Evolutionary conservation across 2,797 vertebrate genomes (phyloP).

Genomic region (Characodon lateralis): DNA sequence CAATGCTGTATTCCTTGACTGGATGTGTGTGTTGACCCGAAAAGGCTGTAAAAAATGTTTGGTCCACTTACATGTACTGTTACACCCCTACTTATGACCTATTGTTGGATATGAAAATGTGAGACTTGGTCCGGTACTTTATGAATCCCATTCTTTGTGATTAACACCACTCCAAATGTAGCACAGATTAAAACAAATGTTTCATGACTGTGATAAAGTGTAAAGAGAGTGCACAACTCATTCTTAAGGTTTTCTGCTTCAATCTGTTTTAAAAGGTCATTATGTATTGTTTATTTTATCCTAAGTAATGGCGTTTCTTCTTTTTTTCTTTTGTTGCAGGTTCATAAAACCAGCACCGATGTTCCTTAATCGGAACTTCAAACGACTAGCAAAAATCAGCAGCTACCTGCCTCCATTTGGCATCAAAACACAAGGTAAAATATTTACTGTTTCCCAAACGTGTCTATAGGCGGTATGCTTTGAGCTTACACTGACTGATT

Average conservation of each 20-base stretch:
- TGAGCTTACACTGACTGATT: neutral
- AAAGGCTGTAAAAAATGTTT: no score
- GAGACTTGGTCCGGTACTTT: neutral
- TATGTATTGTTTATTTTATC: neutral
- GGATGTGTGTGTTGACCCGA: no score
- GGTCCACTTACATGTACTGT: no score
- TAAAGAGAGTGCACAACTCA: neutral
- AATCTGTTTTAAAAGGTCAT: neutral
- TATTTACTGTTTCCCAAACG: neutral
- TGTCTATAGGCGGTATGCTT: neutral
- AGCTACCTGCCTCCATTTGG: constrained; percentile 93
- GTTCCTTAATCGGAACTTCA: constrained; percentile 94
- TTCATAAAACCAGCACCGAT: constrained; percentile 90
- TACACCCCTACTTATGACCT: no score
- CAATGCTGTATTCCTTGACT: no score
- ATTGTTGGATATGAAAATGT: no score
- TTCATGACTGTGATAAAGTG: no score
- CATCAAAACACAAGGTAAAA: constrained; percentile 95
- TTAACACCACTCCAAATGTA: neutral
- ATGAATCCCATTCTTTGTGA: neutral
- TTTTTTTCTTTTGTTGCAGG: constrained; percentile 69
- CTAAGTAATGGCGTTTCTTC: constrained; percentile 1
- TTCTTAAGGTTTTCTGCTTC: neutral
- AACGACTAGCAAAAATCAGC: constrained; percentile 87
- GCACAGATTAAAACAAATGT: neutral